Conservation (phyloP, 2,113 vertebrate genomes). For the Cinclus cinclus region DNA sequence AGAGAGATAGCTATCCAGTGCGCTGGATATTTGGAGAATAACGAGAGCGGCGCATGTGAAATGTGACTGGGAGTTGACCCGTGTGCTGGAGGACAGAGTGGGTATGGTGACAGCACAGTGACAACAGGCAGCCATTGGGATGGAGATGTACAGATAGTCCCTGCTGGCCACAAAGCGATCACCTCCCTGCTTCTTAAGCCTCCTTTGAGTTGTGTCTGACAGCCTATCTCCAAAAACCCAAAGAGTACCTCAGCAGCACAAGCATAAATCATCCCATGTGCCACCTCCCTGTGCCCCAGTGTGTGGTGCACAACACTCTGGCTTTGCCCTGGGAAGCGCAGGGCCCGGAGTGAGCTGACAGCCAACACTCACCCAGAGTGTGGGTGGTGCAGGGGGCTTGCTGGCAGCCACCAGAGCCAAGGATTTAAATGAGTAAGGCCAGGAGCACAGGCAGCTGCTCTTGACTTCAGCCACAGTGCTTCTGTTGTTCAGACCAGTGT, state of each 20-base stretch:
- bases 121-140: not conserved
- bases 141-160: not conserved
- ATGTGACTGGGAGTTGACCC: not conserved
- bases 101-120: not conserved
- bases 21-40: not conserved
- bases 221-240: rapidly evolving
- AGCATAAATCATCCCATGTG: not conserved
- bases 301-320: not conserved
- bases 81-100: not conserved
- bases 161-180: not conserved
- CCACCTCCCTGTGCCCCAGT: not conserved
- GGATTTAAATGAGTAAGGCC: not conserved
- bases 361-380: rapidly evolving
- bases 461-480: not conserved
- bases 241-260: not conserved
- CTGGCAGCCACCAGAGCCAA: not conserved
- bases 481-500: not conserved
- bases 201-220: not conserved
- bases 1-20: not conserved
- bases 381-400: not conserved
- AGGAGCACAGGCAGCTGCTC: not conserved
- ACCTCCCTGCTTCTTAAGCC: rapidly evolving
- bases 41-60: rapidly evolving
- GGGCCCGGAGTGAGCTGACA: not conserved
- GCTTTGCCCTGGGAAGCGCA: not conserved